Evolutionary conservation across 2,888 invertebrate species (phyloP).

Genomic region (Amorpha juglandis): DNA sequence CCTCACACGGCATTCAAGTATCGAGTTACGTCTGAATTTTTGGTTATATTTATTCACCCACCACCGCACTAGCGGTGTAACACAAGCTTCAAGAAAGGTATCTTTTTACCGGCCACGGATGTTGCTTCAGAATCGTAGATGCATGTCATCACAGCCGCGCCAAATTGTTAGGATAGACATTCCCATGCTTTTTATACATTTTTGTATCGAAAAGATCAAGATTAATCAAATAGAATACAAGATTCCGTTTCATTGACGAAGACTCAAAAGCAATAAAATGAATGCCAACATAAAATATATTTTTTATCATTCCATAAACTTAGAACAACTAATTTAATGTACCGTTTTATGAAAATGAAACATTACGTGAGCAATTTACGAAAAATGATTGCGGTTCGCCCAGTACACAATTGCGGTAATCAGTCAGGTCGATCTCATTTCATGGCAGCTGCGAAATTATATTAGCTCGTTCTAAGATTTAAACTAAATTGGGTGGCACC

Average conservation of each 20-base stretch:
- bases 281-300: slow-evolving; percentile 37
- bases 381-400: slow-evolving; percentile 40
- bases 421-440: slow-evolving; percentile 39
- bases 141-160: slow-evolving; percentile 13
- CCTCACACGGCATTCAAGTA: slow-evolving; percentile 64
- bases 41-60: slow-evolving; percentile 60
- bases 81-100: slow-evolving; percentile 56
- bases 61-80: slow-evolving; percentile 73
- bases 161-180: background rate
- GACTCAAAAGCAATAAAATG: background rate
- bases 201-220: background rate
- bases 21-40: slow-evolving; percentile 66
- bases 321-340: slow-evolving; percentile 40
- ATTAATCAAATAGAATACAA: background rate
- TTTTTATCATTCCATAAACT: slow-evolving; percentile 25
- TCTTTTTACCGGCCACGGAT: slow-evolving; percentile 67
- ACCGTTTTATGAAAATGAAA: slow-evolving; percentile 37
- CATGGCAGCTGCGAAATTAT: slow-evolving; percentile 41
- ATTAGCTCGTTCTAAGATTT: slow-evolving; percentile 37
- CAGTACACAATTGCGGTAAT: slow-evolving; percentile 43
- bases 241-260: no score
- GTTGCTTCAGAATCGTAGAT: slow-evolving; percentile 43
- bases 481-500: slow-evolving; percentile 35
- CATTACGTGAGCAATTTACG: slow-evolving; percentile 40
- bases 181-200: no score